Conservation (phyloP, 2,113 vertebrate species). For the Myiozetetes cayanensis region DNA sequence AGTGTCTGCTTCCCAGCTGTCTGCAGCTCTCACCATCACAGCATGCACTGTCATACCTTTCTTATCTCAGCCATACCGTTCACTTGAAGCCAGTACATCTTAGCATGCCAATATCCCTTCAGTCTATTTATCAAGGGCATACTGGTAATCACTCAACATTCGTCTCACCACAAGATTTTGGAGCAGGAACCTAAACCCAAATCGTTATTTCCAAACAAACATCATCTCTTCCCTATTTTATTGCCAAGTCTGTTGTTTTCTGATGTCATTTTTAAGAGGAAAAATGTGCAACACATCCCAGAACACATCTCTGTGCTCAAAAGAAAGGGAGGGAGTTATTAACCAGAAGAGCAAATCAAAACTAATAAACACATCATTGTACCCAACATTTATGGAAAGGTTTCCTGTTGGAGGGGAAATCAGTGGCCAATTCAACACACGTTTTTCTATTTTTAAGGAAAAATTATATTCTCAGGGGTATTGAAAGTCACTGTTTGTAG, state of each 20-base stretch:
- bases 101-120: background rate
- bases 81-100: background rate
- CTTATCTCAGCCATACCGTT: background rate
- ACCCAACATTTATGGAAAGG: background rate
- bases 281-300: background rate
- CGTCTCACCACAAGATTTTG: background rate
- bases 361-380: slow-evolving; percentile 24
- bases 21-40: background rate
- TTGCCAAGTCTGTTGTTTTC: background rate
- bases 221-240: background rate
- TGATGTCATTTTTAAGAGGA: background rate
- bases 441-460: background rate
- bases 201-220: background rate
- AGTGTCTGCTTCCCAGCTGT: background rate
- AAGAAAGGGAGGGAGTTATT: background rate
- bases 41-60: background rate
- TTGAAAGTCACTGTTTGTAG: slow-evolving; percentile 3
- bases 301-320: background rate
- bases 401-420: background rate
- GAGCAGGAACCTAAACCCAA: background rate
- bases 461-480: background rate
- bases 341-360: background rate
- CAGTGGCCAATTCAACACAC: background rate
- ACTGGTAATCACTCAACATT: background rate
- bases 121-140: background rate